These are phyloP conservation scores for Oegoconia quadripuncta DNA, from an alignment of 2,888 invertebrate species.

Conservation along the genomic window DNA sequence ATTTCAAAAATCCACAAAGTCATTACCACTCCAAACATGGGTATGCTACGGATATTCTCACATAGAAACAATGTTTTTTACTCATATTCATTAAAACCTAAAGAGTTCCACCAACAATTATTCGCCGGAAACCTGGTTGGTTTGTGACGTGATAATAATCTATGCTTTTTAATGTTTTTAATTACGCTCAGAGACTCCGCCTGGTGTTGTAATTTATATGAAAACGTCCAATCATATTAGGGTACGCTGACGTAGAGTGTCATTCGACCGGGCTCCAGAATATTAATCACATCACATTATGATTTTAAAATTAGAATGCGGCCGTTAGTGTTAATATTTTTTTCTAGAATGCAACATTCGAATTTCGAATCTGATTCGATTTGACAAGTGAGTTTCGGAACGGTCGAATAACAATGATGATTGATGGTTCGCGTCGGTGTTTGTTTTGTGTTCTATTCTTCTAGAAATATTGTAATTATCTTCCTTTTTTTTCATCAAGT, in stretches of 20 bases:
- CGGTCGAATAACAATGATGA: constrained; percentile 31
- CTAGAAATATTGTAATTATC: too few relatives aligned
- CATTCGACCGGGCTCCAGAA: constrained; percentile 44
- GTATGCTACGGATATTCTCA: constrained; percentile 20
- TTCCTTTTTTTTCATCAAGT: constrained; percentile 7
- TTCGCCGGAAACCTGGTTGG: constrained; percentile 63
- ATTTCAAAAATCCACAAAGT: too few relatives aligned
- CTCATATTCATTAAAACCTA: constrained; percentile 38
- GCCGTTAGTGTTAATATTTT: constrained; percentile 37
- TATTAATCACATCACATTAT: constrained; percentile 60
- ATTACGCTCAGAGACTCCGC: constrained; percentile 65
- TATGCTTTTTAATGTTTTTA: constrained; percentile 70
- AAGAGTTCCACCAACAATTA: constrained; percentile 51
- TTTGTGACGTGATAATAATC: constrained; percentile 61
- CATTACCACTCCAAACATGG: background rate
- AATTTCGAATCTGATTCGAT: constrained; percentile 40
- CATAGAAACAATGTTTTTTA: constrained; percentile 32
- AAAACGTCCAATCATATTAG: constrained; percentile 74
- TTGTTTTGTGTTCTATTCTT: constrained; percentile 6
- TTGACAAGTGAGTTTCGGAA: constrained; percentile 37
- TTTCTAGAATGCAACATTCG: constrained; percentile 29
- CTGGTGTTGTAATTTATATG: constrained; percentile 63
- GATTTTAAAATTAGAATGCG: constrained; percentile 37
- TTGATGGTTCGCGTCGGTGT: constrained; percentile 24
- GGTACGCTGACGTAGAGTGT: constrained; percentile 61